Base-by-base conservation (phyloP, 2,113 vertebrate species). In the Martes martes region DNA sequence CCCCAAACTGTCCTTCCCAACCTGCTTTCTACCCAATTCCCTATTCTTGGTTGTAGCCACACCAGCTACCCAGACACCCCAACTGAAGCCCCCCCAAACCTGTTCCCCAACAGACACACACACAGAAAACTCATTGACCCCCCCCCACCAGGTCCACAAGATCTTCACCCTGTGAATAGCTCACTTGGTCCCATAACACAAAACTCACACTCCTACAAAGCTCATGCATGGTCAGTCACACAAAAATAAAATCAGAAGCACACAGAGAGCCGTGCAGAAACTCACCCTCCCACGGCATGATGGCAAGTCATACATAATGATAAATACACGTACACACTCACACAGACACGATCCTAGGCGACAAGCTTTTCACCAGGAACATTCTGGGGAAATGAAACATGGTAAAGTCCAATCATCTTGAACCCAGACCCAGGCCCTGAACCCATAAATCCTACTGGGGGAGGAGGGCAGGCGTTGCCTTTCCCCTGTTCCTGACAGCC, bases 331-430 rank as follows among this genome's bases (percentile, higher is more conserved):
- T 21, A 42, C 50, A 59, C 18, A 4, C 36, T 78, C 82, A 80
- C 55, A 55, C 24, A 55, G 16, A 15, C n/a, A 11, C 2, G 2
- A 47, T 69, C 57, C 45, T 81, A 36, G 69, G 78, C 47, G 69
- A 28, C 86, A 76, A 80, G 86, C 57, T 69, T 82, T 81, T 84
- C 31, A 74, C 52, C 71, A 89, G 73, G 59, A 89, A 47, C 1
- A 52, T 79, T 73, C 92, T 59, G 9, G 88, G 89, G 78, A 97
- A 95, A 95, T 96, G 87, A 96, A 96, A 94, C 84, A 84, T 71
- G 2, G 0, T 94, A 11, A 95, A 95, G 89, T 79, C 92, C 88
- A 91, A 79, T 87, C 87, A 78, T 92, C 87, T 90, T 65, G 94
- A 97, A 95, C 84, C 92, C 96, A 94, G 92, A 92, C 74, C 87